Evolutionary conservation across 2,888 invertebrate genomes (phyloP).

Genomic region (Lasioglossum pauxillum): DNA sequence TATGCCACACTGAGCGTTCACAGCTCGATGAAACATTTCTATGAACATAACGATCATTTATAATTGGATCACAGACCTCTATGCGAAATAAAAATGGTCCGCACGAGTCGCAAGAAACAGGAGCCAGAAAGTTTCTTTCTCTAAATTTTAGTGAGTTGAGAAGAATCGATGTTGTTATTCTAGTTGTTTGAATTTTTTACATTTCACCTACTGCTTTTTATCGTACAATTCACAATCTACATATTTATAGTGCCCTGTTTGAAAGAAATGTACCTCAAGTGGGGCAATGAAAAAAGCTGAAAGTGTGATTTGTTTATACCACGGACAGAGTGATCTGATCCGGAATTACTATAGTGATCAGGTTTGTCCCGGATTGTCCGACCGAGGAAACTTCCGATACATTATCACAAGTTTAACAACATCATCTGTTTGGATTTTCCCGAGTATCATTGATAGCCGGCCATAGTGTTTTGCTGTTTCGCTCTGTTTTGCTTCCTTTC

Average conservation of each 20-base stretch:
- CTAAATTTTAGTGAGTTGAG: background rate
- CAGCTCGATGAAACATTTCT: background rate
- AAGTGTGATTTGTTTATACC: background rate
- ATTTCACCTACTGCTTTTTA: background rate
- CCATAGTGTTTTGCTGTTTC: conserved; percentile 60
- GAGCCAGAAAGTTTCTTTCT: background rate
- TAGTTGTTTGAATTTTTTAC: background rate
- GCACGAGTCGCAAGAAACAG: too few species aligned
- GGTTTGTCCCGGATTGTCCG: background rate
- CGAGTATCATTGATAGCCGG: conserved; percentile 50
- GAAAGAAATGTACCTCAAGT: too few species aligned
- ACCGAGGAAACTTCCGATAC: conserved; percentile 12
- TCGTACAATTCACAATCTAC: background rate
- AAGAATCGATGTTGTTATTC: background rate
- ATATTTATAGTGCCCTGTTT: background rate
- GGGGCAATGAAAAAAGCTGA: too few species aligned
- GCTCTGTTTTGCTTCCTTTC: conserved; percentile 44
- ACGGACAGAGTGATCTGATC: background rate
- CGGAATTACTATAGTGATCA: background rate
- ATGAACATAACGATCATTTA: background rate
- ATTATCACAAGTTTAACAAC: conserved; percentile 31
- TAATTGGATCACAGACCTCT: background rate
- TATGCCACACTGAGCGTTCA: background rate
- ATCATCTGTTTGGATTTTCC: conserved; percentile 45
- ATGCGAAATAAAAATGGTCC: background rate